These are phyloP conservation scores for Eidolon dupreanum DNA, from an alignment of 2,797 vertebrate genomes.

Conservation along the genomic window DNA sequence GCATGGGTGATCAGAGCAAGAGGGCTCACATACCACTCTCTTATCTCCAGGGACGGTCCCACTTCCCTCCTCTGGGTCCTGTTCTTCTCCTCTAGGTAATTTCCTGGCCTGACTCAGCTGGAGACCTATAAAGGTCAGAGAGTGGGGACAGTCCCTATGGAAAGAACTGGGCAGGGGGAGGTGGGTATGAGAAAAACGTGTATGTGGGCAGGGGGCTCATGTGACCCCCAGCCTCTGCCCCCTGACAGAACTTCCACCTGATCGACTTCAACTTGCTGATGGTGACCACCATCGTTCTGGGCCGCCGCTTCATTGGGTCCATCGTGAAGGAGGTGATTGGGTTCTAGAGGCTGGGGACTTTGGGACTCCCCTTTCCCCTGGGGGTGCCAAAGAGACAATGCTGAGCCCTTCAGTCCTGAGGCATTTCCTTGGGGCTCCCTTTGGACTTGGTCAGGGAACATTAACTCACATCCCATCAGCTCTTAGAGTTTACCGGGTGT, in stretches of 20 bases:
- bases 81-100: conserved; percentile 76
- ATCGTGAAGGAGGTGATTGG: conserved; percentile 96
- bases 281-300: conserved; percentile 95
- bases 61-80: conserved; percentile 74
- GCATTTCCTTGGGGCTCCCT: conserved; percentile 10
- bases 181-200: conserved; percentile 33
- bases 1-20: neutral
- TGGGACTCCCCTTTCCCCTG: neutral
- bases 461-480: neutral
- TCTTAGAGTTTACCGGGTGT: conserved; percentile 12
- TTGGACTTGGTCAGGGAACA: neutral
- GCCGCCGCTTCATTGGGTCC: conserved; percentile 95
- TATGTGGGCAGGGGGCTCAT: conserved; percentile 1
- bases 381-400: neutral
- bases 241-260: conserved; percentile 96
- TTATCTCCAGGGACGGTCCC: conserved; percentile 73
- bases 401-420: conserved; percentile 23
- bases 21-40: conserved; percentile 64
- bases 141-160: conserved; percentile 67
- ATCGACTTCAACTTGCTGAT: conserved; percentile 99
- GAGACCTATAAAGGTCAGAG: conserved; percentile 74
- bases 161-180: conserved; percentile 64
- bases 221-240: conserved; percentile 71
- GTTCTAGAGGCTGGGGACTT: conserved; percentile 59
- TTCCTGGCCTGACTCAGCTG: conserved; percentile 74